Evolutionary conservation across 1,140 invertebrate species (phyloP).

Genomic region (Apis florea): DNA sequence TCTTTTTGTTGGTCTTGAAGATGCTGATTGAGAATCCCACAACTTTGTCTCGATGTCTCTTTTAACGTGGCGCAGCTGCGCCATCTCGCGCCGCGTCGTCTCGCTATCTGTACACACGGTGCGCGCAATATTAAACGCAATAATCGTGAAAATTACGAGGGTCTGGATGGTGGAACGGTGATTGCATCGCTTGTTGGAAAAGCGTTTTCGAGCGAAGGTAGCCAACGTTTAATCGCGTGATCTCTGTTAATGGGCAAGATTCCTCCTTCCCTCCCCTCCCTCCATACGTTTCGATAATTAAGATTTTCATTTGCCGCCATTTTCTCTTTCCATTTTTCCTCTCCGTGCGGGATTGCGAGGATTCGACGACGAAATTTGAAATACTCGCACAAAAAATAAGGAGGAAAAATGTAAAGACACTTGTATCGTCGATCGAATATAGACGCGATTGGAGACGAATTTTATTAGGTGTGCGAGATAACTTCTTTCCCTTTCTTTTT

Average conservation of each 20-base stretch:
- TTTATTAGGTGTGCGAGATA: no score
- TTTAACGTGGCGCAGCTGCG: constrained; percentile 11
- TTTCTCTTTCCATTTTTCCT: no score
- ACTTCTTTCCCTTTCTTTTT: no score
- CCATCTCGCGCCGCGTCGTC: not conserved
- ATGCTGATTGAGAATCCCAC: no score
- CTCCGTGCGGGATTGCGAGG: no score
- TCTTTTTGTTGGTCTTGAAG: no score
- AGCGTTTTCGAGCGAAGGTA: not conserved
- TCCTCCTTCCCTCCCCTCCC: not conserved
- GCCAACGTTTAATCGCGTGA: not conserved
- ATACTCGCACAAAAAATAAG: no score
- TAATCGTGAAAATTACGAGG: constrained; percentile 15
- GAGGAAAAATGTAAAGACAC: no score
- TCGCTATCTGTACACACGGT: not conserved
- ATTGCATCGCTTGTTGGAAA: not conserved
- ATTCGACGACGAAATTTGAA: no score
- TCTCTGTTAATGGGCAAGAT: not conserved
- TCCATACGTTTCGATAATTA: constrained; percentile 33
- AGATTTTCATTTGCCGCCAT: constrained; percentile 42
- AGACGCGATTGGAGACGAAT: no score
- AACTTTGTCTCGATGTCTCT: no score
- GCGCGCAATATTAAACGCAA: constrained; percentile 26
- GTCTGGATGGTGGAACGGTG: not conserved
- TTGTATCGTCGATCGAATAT: no score